These are phyloP conservation scores for Masticophis lateralis DNA, from an alignment of 2,797 vertebrate genomes.

Conservation along the genomic window DNA sequence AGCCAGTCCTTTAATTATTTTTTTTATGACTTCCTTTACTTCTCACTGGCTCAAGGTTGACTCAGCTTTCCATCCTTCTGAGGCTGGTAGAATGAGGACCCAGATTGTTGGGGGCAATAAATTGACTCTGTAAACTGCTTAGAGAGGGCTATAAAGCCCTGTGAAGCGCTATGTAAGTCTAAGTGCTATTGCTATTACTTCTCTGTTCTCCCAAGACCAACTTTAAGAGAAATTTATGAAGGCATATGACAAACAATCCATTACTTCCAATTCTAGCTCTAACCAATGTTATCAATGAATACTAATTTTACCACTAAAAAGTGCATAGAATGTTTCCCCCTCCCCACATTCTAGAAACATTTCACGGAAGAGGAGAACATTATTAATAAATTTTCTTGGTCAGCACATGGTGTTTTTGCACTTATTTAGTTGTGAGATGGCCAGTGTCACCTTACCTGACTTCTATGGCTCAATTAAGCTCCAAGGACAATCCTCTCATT, in stretches of 20 bases:
- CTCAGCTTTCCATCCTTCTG: neutral
- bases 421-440: neutral
- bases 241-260: neutral
- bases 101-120: neutral
- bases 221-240: neutral
- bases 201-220: neutral
- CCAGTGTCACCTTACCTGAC: neutral
- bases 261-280: neutral
- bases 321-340: neutral
- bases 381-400: neutral
- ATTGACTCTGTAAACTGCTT: neutral
- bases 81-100: neutral
- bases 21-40: neutral
- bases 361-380: neutral
- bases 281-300: neutral
- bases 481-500: neutral
- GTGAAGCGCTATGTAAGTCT: neutral
- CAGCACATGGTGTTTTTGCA: neutral
- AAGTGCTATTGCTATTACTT: neutral
- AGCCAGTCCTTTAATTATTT: neutral
- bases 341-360: neutral
- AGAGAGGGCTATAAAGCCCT: neutral
- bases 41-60: neutral
- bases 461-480: neutral
- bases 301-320: neutral